phyloP scores from a whole-genome alignment of 2,888 invertebrate genomes.

The Stomorhina lunata region DNA sequence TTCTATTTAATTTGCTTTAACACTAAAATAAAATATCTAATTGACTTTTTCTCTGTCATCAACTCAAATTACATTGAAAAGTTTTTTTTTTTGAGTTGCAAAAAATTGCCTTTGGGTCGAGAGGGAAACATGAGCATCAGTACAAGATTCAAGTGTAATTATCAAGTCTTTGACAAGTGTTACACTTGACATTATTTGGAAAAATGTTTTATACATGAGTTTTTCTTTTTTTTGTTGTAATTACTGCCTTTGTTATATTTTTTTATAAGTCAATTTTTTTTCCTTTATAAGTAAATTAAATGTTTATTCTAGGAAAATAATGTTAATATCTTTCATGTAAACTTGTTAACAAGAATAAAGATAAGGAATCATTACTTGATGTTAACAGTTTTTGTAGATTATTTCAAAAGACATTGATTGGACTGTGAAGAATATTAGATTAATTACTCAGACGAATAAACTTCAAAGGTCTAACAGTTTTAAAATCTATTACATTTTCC shows the following conservation, averaged over 20 bases:
- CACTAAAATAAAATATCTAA: background rate
- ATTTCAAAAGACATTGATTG: no score
- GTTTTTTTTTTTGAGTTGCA: background rate
- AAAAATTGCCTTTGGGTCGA: background rate
- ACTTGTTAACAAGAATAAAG: no score
- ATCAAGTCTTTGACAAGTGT: conserved; percentile 4
- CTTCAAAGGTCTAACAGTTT: no score
- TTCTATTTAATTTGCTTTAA: background rate
- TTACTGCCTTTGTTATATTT: background rate
- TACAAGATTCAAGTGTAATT: conserved; percentile 25
- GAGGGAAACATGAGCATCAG: background rate
- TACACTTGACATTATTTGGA: background rate
- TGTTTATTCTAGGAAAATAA: no score
- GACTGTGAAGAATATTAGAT: no score
- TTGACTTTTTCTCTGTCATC: background rate
- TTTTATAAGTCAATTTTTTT: background rate
- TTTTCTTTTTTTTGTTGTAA: background rate
- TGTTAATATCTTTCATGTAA: no score
- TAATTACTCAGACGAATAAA: no score
- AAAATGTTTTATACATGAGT: background rate
- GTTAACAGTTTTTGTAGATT: no score
- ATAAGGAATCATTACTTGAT: no score
- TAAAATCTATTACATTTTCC: no score
- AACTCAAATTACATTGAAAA: background rate
- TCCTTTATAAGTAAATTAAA: no score